These are phyloP conservation scores for Eurosta solidaginis DNA, from an alignment of 1,140 invertebrate genomes.

Conservation along the genomic window DNA sequence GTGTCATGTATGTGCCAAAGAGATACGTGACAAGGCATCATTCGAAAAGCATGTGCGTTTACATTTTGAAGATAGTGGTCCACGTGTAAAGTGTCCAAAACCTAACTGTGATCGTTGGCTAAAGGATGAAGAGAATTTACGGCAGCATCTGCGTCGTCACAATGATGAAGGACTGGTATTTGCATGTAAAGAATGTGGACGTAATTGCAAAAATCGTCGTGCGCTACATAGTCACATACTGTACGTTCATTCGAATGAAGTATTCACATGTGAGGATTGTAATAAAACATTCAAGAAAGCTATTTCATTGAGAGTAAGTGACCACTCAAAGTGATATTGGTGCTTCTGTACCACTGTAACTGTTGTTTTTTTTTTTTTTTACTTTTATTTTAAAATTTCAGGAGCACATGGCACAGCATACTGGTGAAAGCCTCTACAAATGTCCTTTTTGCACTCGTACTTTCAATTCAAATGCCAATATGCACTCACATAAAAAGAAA, in stretches of 20 bases:
- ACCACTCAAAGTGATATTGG: background rate
- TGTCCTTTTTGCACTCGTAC: conserved; percentile 55
- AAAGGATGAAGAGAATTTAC: conserved; percentile 54
- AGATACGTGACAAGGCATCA: conserved; percentile 52
- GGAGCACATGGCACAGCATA: conserved; percentile 57
- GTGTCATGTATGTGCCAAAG: conserved; percentile 56
- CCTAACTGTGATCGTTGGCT: conserved; percentile 55
- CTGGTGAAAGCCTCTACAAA: conserved; percentile 52
- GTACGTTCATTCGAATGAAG: conserved; percentile 52
- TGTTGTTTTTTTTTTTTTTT: background rate
- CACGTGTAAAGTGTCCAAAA: conserved; percentile 51
- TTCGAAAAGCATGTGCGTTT: conserved; percentile 55
- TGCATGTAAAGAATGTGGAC: conserved; percentile 51
- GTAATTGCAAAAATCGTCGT: conserved; percentile 51
- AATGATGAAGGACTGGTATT: conserved; percentile 50
- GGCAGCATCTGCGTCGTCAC: conserved; percentile 50
- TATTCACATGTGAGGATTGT: conserved; percentile 55
- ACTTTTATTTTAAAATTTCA: conserved; percentile 31
- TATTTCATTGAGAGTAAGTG: conserved; percentile 48
- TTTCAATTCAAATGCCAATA: conserved; percentile 56
- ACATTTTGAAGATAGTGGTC: conserved; percentile 54
- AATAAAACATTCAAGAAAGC: conserved; percentile 57
- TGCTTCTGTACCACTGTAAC: background rate
- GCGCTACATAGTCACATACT: conserved; percentile 52
- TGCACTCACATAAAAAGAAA: conserved; percentile 57